Evolutionary conservation across 2,888 invertebrate species (phyloP), one percentile per base, ranked within the genome.

Genomic region (Polyommatus iphigenia): DNA sequence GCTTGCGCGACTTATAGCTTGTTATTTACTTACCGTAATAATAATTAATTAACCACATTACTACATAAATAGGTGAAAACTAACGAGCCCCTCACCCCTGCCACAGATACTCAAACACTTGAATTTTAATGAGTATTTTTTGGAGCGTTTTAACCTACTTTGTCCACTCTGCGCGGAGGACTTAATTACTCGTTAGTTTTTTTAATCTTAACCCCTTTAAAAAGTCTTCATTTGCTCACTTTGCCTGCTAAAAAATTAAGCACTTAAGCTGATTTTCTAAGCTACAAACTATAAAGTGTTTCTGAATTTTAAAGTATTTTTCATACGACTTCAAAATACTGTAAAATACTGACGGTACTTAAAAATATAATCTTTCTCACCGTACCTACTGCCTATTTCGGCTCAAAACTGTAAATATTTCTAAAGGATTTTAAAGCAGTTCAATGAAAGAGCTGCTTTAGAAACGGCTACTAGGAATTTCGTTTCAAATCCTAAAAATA

Each of bases 41-140:
- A 59, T 20, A 1, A n/a, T n/a, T 62, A 62, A 67, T 67, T 29
- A 67, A 75, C 46, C 13, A 75, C 50, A 75, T 50, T 54, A 54
- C 24, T 75, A 75, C 18, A 50, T 29, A 75, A 75, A 54, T 54
- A 50, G 24, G 50, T 75, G 50, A 15, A 54, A 75, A 75, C 75
- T 75, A 75, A 75, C 54, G 75, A 72, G 41, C 50, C 29, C 50
- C 29, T 50, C 36, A 41, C 50, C 15, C 29, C 29, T 29, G 50
- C 75, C 18, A 50, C 50, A 54, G 75, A 75, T 75, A 54, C 75
- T 54, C 73, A 46, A 75, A 75, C 50, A 75, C 50, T 75, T 24
- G 50, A 54, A 54, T 75, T 75, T 73, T 75, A 75, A 75, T 75
- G 75, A 75, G 75, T 75, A 67, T 75, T 75, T 73, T 75, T 75